Evolutionary conservation across 2,113 vertebrate species (phyloP), one percentile per base, ranked within the genome.

Genomic region (Cavia porcellus): DNA sequence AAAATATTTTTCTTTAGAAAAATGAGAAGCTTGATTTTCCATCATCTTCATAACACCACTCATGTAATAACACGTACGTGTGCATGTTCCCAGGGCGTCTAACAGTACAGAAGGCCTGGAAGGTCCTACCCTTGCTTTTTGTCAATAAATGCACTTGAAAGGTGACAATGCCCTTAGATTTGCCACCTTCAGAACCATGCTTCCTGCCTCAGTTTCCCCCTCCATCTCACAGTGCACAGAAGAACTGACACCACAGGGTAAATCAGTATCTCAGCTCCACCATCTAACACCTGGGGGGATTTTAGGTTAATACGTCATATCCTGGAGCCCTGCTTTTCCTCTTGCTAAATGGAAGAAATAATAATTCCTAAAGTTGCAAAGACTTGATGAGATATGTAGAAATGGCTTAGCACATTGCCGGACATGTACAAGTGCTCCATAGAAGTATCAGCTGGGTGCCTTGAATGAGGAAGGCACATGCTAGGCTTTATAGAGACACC

Each of bases 191-290:
- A n/a, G 64, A 94, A 38, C 52, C n/a, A 42, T 88, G 35, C 75
- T 95, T 82, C 93, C 74, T 86, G 74, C 55, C 92, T 96, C 85
- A 14, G 8, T 94, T 72, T 90, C 64, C 62, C 81, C 45, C 30
- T 77, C 38, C 3, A 57, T 0, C 35, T 47, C 45, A 45, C 13
- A 57, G 66, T 35, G 19, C 72, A 72, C 0, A 59, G 57, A 20
- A 86, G 35, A 61, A 72, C 8, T 12, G 45, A 83, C 11, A 9
- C 28, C 62, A 10, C 13, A 28, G 47, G 20, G 1, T 9, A 88
- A 80, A 10, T 52, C 9, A 52, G 17, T 3, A 1, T 5, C 28
- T 94, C 82, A 5, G 59, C 28, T 30, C 57, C 8, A 64, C 42
- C 20, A 47, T 47, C 25, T 19, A 10, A 30, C 66, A 64, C 47